Evolutionary conservation across 1,140 invertebrate genomes (phyloP), one percentile per base, ranked within the genome.

Genomic region (Drosophila nikananu): DNA sequence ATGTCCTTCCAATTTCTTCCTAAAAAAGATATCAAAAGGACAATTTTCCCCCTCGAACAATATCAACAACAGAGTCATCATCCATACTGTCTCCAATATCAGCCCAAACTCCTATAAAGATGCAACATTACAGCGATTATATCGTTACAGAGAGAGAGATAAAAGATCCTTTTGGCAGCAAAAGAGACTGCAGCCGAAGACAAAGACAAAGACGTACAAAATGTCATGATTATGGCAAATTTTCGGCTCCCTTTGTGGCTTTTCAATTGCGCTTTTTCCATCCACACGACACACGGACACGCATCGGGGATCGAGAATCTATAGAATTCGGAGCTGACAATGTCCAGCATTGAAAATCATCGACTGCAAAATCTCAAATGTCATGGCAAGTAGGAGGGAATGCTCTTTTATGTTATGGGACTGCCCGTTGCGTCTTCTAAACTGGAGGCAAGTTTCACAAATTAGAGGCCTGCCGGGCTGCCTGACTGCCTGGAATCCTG

Each of bases 381-480:
- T 90, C 86, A 90, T 62, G 86, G 71, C 44, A 61, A 82, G 37
- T 27, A 62, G 62, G 67, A 46, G 55, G 55, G 72, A 46, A 44
- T 79, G 78, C 70, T 76, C 83, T 68, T 81, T 86, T 86, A 60
- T 71, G 46, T 39, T n/a, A 44, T 19, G 10, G 55, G 49, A 44
- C 74, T 48, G 62, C 79, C 35, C 63, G 62, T 27, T 42, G 49
- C 52, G 80, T 51, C 67, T 68, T 78, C 73, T 89, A 89, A 89
- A 83, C 84, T 87, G 84, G 80, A 90, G 86, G 86, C 86, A 75
- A 84, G 86, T 90, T 90, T 82, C 81, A 82, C 86, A 90, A 90
- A 90, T 90, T 90, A 90, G 86, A 81, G 82, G 76, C 81, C 57
- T 77, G 74, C 57, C 73, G 37, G 59, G 46, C 66, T 73, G 63